These are phyloP conservation scores for Pteropus alecto DNA, from an alignment of 2,113 vertebrate genomes.

Conservation along the genomic window DNA sequence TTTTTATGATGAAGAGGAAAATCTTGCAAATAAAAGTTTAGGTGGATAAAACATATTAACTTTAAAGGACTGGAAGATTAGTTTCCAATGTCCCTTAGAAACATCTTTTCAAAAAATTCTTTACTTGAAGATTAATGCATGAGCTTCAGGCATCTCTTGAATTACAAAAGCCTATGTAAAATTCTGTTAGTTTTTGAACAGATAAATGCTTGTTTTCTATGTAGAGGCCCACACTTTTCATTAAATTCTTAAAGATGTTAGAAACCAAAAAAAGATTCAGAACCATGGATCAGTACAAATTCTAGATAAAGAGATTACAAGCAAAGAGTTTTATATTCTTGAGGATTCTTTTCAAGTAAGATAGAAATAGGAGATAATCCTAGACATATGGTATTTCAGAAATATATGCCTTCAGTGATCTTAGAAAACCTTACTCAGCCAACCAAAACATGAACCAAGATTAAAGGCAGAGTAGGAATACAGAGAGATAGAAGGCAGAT, in stretches of 20 bases:
- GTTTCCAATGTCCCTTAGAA: not conserved
- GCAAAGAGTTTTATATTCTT: constrained; percentile 15
- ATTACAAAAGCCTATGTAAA: not conserved
- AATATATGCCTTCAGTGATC: not conserved
- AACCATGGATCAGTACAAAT: constrained; percentile 20
- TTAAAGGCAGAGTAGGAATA: not conserved
- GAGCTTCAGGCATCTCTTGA: not conserved
- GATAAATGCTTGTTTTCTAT: not conserved
- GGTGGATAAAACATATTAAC: not conserved
- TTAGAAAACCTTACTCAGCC: not conserved
- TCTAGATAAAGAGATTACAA: constrained; percentile 26
- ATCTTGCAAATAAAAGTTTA: not conserved
- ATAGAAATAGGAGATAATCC: not conserved
- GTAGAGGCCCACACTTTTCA: not conserved
- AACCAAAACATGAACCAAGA: not conserved
- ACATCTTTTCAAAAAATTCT: not conserved
- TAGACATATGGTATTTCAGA: constrained; percentile 19
- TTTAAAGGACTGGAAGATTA: not conserved
- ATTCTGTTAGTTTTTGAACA: not conserved
- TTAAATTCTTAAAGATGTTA: not conserved
- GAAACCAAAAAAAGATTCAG: not conserved
- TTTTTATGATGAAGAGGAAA: not conserved
- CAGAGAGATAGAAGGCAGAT: not conserved
- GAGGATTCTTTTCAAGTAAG: not conserved
- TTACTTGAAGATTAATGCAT: not conserved